These are phyloP conservation scores for Ceratina calcarata DNA, from an alignment of 1,140 invertebrate species.

Conservation along the genomic window DNA sequence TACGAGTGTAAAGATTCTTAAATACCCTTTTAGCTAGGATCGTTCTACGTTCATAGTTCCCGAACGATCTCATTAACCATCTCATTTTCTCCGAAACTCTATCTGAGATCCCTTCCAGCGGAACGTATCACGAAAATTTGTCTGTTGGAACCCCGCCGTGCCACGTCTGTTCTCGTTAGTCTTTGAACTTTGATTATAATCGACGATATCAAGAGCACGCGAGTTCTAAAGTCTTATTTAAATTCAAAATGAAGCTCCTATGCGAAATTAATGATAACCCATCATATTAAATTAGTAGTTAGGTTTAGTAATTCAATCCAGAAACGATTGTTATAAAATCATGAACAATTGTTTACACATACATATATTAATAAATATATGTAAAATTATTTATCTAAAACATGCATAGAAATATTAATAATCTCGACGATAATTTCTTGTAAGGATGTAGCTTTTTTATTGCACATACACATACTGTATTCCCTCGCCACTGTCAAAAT, in stretches of 20 bases:
- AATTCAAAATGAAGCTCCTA: conserved; percentile 9
- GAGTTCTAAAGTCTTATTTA: conserved; percentile 9
- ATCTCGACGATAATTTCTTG: too few relatives aligned
- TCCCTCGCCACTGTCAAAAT: too few relatives aligned
- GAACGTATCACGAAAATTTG: background rate
- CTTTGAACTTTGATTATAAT: conserved; percentile 19
- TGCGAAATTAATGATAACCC: conserved; percentile 10
- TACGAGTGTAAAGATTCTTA: background rate
- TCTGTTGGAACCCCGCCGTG: background rate
- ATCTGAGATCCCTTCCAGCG: background rate
- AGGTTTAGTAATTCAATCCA: too few relatives aligned
- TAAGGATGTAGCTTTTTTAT: too few relatives aligned
- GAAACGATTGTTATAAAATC: too few relatives aligned
- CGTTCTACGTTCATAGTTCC: too few relatives aligned
- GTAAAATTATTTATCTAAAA: too few relatives aligned
- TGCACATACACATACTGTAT: too few relatives aligned
- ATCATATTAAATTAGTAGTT: background rate
- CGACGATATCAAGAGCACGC: background rate
- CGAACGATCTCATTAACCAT: background rate
- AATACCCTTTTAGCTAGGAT: background rate
- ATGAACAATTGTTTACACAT: too few relatives aligned
- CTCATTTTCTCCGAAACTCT: background rate
- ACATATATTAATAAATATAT: too few relatives aligned
- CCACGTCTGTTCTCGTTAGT: background rate
- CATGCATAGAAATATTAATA: too few relatives aligned